A percentile compares a stretch with the other conserved stretches of the same genome.
These are phyloP conservation scores for Lymantria monacha DNA, from an alignment of 2,888 invertebrate genomes.

Conservation along the genomic window DNA sequence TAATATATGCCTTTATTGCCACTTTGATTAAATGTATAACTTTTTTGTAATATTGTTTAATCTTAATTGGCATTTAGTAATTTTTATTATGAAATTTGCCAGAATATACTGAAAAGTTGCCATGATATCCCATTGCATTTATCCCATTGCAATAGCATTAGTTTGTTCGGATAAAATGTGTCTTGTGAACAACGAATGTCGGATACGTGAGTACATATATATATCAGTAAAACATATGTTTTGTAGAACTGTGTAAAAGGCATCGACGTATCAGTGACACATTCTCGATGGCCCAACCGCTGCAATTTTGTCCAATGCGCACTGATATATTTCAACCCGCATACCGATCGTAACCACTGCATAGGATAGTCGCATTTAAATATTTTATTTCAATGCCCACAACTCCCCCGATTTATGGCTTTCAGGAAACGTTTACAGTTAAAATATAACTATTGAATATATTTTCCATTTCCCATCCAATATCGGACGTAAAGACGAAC, in stretches of 20 bases:
- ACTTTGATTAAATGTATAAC: too few species aligned
- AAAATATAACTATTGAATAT: constrained; percentile 8
- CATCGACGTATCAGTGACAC: constrained; percentile 49
- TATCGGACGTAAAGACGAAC: too few species aligned
- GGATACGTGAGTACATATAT: not conserved
- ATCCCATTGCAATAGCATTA: too few species aligned
- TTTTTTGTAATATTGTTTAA: too few species aligned
- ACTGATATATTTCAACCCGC: constrained; percentile 66
- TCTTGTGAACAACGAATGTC: constrained; percentile 6
- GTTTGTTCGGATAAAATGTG: too few species aligned
- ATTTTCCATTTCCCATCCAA: too few species aligned
- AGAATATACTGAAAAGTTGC: too few species aligned
- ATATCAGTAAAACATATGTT: constrained; percentile 3
- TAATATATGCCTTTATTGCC: too few species aligned
- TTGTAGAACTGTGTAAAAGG: constrained; percentile 30
- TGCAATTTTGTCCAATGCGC: constrained; percentile 60
- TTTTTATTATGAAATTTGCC: too few species aligned
- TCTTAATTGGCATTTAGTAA: too few species aligned
- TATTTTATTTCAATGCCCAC: constrained; percentile 34
- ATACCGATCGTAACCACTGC: constrained; percentile 34
- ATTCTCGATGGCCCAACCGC: constrained; percentile 51
- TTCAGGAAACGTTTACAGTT: constrained; percentile 13
- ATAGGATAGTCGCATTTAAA: constrained; percentile 40
- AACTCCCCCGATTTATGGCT: constrained; percentile 14
- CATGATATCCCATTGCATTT: too few species aligned